phyloP scores from a whole-genome alignment of 2,113 vertebrate species.

The Pithys albifrons region DNA sequence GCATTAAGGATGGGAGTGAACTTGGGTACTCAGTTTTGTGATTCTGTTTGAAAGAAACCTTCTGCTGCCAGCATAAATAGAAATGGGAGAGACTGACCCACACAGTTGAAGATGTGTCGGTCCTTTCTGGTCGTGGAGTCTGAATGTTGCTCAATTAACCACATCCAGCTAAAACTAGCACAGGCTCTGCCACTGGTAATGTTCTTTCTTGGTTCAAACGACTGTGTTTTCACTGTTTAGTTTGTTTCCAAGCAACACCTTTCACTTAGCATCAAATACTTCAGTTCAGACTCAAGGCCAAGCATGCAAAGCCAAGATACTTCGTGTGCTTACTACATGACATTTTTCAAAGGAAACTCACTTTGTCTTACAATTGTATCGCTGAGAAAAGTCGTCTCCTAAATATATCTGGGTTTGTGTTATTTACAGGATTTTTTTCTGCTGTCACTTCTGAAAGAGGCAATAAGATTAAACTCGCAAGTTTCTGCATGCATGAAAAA shows the following conservation, averaged over 20 bases:
- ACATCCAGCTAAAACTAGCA: not conserved
- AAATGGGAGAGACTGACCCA: not conserved
- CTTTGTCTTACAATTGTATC: not conserved
- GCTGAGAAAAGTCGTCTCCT: not conserved
- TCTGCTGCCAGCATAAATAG: not conserved
- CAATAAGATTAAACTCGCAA: not conserved
- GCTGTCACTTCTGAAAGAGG: not conserved
- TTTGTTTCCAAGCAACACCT: constrained; percentile 36
- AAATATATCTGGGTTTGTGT: not conserved
- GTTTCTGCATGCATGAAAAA: not conserved
- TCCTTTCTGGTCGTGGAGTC: not conserved
- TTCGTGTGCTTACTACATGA: not conserved
- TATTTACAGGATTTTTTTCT: not conserved
- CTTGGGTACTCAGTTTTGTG: not conserved
- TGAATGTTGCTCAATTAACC: not conserved
- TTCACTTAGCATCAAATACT: constrained; percentile 12
- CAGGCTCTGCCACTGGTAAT: not conserved
- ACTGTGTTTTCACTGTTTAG: not conserved
- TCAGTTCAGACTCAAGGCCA: not conserved
- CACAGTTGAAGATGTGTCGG: not conserved
- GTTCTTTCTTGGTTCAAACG: not conserved
- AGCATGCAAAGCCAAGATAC: not conserved
- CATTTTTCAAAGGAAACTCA: not conserved
- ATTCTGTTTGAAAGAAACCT: not conserved
- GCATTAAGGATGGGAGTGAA: not conserved